Evolutionary conservation across 2,888 invertebrate genomes (phyloP).

Genomic region (Heterodera filipjevi): DNA sequence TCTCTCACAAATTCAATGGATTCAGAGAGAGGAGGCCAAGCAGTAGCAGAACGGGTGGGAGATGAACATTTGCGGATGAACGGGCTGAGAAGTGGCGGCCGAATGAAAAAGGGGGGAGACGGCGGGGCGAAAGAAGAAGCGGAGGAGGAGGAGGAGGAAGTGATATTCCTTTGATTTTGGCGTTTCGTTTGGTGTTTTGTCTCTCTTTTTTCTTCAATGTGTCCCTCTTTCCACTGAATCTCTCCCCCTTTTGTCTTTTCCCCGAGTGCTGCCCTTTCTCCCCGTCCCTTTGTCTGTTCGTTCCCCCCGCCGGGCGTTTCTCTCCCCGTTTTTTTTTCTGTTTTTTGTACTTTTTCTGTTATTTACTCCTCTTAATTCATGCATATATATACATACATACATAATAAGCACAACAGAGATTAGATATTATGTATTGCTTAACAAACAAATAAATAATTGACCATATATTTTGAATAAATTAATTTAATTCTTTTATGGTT

Average conservation of each 20-base stretch:
- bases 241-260: not conserved
- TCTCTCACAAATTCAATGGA: not conserved
- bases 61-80: not conserved
- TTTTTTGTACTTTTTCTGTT: not conserved
- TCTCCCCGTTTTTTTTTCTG: not conserved
- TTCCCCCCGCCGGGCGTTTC: not conserved
- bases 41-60: not conserved
- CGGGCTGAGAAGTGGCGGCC: not conserved
- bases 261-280: not conserved
- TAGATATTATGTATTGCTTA: too few relatives aligned
- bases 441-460: too few relatives aligned
- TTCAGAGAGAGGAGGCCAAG: not conserved
- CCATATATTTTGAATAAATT: too few relatives aligned
- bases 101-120: not conserved
- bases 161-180: slow-evolving; percentile 23
- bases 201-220: not conserved
- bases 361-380: not conserved
- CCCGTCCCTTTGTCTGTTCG: not conserved
- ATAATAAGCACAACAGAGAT: too few relatives aligned
- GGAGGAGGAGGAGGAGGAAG: slow-evolving; percentile 23
- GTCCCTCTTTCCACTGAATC: too few relatives aligned
- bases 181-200: slow-evolving; percentile 6
- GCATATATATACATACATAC: not conserved
- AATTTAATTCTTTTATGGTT: too few relatives aligned
- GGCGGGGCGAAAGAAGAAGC: not conserved